A percentile compares a stretch with the other conserved stretches of the same genome.
phyloP scores from a whole-genome alignment of 2,113 vertebrate species.

The Gobius niger region DNA sequence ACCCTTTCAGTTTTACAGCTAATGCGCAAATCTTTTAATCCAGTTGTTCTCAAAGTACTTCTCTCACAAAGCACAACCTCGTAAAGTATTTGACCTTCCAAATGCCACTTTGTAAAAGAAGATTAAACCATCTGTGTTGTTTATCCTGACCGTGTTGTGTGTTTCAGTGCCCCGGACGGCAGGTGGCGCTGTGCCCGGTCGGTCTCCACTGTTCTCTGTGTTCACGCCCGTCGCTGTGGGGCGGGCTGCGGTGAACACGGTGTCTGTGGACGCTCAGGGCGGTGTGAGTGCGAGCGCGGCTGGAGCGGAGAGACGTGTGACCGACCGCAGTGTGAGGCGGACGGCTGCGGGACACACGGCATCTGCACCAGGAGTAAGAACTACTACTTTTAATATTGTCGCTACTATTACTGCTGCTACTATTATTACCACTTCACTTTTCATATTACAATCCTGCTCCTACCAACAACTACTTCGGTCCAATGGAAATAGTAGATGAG shows the following conservation, averaged over 20 bases:
- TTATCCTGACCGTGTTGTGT: conserved; percentile 19
- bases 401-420: not conserved
- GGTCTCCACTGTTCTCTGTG: conserved; percentile 87
- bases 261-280: conserved; percentile 74
- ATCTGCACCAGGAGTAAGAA: conserved; percentile 78
- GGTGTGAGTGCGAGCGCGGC: conserved; percentile 75
- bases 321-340: conserved; percentile 74
- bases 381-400: not conserved
- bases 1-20: too few species aligned
- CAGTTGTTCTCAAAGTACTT: too few species aligned
- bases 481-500: too few species aligned
- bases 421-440: not conserved
- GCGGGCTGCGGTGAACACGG: conserved; percentile 82
- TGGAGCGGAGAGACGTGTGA: conserved; percentile 78
- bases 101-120: too few species aligned
- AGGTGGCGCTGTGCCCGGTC: conserved; percentile 87
- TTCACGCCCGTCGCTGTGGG: conserved; percentile 81
- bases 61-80: too few species aligned
- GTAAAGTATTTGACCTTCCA: too few species aligned
- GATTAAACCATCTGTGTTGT: too few species aligned
- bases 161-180: conserved; percentile 13
- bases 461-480: too few species aligned
- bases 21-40: too few species aligned
- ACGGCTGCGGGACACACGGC: conserved; percentile 79
- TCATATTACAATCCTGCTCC: too few species aligned